phyloP scores from a whole-genome alignment of 1,140 invertebrate species.

The Leptinotarsa undecemlineata region DNA sequence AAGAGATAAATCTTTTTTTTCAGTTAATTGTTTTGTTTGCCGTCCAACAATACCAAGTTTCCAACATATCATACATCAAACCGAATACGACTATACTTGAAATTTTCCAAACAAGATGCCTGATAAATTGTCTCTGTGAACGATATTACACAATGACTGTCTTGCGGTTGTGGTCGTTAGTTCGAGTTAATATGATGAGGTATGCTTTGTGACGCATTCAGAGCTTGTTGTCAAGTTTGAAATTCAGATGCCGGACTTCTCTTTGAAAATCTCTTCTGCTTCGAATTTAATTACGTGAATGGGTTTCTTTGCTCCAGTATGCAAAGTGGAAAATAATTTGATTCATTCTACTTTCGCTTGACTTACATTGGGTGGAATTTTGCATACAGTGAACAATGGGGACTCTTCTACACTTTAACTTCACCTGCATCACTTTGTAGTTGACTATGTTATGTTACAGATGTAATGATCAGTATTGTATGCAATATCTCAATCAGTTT shows the following conservation, averaged over 20 bases:
- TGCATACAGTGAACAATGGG: too few relatives aligned
- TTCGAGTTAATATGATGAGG: constrained; percentile 7
- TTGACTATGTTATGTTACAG: too few relatives aligned
- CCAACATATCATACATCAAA: constrained; percentile 1
- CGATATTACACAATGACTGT: constrained; percentile 1
- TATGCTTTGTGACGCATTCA: constrained; percentile 7
- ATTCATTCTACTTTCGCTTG: not conserved
- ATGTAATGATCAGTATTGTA: too few relatives aligned
- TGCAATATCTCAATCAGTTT: too few relatives aligned
- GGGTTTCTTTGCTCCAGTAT: not conserved
- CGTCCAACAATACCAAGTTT: not conserved
- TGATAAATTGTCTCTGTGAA: not conserved
- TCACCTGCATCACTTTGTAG: too few relatives aligned
- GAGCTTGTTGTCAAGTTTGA: constrained; percentile 5
- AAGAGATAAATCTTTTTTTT: not conserved
- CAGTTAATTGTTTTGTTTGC: not conserved
- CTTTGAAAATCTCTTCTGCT: not conserved
- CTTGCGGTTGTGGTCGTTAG: constrained; percentile 3
- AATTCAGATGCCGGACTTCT: constrained; percentile 3
- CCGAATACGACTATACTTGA: not conserved
- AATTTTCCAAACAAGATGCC: not conserved
- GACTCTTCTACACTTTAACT: too few relatives aligned
- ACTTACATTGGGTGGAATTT: too few relatives aligned
- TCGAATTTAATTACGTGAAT: constrained; percentile 5
- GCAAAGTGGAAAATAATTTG: not conserved